Evolutionary conservation across 2,113 vertebrate genomes (phyloP).

Genomic region (Peromyscus leucopus): DNA sequence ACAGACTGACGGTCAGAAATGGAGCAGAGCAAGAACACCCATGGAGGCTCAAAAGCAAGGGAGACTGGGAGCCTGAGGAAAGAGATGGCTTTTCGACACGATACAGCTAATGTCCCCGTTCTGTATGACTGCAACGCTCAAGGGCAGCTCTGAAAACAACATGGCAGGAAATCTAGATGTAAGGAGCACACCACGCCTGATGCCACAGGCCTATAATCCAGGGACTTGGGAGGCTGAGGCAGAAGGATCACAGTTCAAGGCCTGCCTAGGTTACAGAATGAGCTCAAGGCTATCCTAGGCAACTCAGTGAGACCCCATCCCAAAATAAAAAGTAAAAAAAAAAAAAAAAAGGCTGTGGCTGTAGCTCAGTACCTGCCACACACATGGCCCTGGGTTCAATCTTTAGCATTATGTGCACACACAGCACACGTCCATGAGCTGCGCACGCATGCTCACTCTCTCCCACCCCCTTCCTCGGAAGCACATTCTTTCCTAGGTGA

Average conservation of each 20-base stretch:
- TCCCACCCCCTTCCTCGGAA: rapidly evolving
- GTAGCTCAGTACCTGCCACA: no score
- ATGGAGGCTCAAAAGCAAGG: not conserved
- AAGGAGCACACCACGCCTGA: not conserved
- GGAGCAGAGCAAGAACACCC: not conserved
- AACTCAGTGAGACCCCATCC: not conserved
- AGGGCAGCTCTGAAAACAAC: not conserved
- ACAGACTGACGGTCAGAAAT: not conserved
- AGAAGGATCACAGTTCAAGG: not conserved
- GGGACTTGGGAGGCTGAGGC: not conserved
- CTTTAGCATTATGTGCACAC: no score
- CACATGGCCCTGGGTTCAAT: not conserved
- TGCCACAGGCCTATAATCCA: not conserved
- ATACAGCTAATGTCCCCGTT: not conserved
- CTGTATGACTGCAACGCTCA: not conserved
- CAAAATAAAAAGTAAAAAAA: not conserved
- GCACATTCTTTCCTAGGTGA: not conserved
- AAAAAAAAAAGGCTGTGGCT: not conserved
- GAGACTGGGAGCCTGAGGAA: not conserved
- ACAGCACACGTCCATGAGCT: not conserved
- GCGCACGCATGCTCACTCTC: rapidly evolving
- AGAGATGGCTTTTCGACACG: not conserved
- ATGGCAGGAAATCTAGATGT: not conserved
- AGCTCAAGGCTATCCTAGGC: not conserved
- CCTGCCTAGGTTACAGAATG: not conserved